Conservation (phyloP, 2,888 invertebrate species). For the Napeogenes inachia region DNA sequence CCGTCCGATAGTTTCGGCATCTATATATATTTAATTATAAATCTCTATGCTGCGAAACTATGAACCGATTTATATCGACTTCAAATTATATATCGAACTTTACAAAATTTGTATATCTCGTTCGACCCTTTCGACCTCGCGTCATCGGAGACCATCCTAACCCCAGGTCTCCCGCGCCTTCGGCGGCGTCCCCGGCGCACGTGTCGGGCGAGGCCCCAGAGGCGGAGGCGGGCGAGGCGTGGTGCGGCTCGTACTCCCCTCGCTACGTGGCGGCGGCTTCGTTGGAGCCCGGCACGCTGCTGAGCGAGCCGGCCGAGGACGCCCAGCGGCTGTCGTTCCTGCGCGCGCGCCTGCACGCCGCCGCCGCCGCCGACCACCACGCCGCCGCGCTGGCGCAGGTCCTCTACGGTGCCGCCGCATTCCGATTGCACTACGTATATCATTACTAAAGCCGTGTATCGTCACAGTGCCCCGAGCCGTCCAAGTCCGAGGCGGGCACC, state of each 20-base stretch:
- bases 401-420: background rate
- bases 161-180: conserved; percentile 9
- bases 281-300: conserved; percentile 84
- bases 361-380: conserved; percentile 75
- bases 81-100: too few species aligned
- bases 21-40: too few species aligned
- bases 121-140: too few species aligned
- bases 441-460: background rate
- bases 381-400: conserved; percentile 77
- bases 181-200: conserved; percentile 27
- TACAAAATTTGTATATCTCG: too few species aligned
- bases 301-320: conserved; percentile 87
- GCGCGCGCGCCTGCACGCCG: conserved; percentile 80
- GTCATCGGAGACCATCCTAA: too few species aligned
- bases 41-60: too few species aligned
- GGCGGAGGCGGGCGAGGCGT: conserved; percentile 29
- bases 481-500: conserved; percentile 79
- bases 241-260: conserved; percentile 86
- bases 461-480: conserved; percentile 69
- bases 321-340: conserved; percentile 84
- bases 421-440: background rate
- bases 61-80: too few species aligned
- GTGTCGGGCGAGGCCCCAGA: conserved; percentile 27
- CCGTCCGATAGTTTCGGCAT: too few species aligned
- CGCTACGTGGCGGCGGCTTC: conserved; percentile 78